Evolutionary conservation across 2,113 vertebrate genomes (phyloP).

Genomic region (Alouatta palliata): DNA sequence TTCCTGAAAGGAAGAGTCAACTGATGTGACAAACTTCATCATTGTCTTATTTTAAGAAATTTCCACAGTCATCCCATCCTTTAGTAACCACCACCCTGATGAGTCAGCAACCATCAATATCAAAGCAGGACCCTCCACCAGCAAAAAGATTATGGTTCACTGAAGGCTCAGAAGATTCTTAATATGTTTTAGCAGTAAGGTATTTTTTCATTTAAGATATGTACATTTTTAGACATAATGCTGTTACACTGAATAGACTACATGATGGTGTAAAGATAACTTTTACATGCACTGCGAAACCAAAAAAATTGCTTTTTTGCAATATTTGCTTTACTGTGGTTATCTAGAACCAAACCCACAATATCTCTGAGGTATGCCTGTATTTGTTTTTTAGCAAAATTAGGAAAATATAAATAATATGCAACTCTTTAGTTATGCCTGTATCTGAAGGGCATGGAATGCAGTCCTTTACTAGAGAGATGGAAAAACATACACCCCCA

Average conservation of each 20-base stretch:
- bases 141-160: not conserved
- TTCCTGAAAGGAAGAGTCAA: not conserved
- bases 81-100: not conserved
- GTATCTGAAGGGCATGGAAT: not conserved
- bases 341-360: not conserved
- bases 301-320: not conserved
- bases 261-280: not conserved
- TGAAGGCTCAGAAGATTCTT: not conserved
- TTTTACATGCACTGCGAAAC: not conserved
- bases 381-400: conserved; percentile 47
- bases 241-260: not conserved
- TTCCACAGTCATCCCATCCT: not conserved
- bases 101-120: not conserved
- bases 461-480: not conserved
- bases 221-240: not conserved
- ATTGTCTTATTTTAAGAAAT: not conserved
- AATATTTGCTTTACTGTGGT: not conserved
- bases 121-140: not conserved
- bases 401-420: conserved; percentile 39
- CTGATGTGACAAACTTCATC: not conserved
- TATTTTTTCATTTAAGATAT: not conserved
- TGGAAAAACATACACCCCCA: not conserved
- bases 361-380: not conserved
- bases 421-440: not conserved
- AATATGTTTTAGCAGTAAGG: not conserved